Conservation (phyloP, 2,113 vertebrate genomes). For the Marmota monax region DNA sequence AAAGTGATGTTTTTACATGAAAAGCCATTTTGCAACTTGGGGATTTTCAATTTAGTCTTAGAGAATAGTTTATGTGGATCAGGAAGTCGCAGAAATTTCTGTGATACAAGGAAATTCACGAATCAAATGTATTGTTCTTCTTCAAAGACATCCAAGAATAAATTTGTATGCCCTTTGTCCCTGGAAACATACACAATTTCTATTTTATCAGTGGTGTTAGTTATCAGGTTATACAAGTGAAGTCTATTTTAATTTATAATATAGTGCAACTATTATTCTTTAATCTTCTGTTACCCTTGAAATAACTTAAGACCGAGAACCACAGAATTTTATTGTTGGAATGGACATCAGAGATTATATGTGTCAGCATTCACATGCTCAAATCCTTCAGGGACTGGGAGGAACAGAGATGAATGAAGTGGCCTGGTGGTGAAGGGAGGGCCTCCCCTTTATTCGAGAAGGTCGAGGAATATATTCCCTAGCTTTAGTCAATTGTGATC, state of each 20-base stretch:
- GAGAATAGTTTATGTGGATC: background rate
- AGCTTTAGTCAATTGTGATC: background rate
- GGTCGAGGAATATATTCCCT: background rate
- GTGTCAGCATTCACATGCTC: background rate
- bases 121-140: constrained; percentile 4
- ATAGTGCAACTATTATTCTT: constrained; percentile 18
- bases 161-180: background rate
- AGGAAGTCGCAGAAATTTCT: constrained; percentile 48
- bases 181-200: background rate
- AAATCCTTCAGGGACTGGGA: background rate
- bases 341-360: background rate
- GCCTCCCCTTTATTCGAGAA: background rate
- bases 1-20: background rate
- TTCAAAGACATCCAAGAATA: background rate
- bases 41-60: background rate
- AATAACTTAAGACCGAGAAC: constrained; percentile 28
- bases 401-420: background rate
- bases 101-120: background rate
- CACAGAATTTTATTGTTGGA: constrained; percentile 4
- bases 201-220: background rate
- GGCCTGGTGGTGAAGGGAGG: background rate
- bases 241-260: constrained; percentile 35
- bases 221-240: background rate
- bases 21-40: background rate
- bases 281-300: background rate